These are phyloP conservation scores for Buceros bicornis DNA, from an alignment of 2,797 vertebrate species.

Conservation along the genomic window DNA sequence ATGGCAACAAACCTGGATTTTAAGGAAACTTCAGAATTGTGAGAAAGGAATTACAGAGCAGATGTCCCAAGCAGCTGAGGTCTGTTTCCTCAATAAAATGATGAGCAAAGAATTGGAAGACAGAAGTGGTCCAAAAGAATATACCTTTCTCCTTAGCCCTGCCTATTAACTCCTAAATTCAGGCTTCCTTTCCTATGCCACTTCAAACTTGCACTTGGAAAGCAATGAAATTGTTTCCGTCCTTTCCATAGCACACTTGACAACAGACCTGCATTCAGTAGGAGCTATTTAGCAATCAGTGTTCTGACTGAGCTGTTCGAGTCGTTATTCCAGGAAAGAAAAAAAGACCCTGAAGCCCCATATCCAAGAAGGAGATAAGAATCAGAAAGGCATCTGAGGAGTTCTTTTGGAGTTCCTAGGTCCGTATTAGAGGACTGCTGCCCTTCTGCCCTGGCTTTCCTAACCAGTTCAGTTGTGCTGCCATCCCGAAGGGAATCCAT, in stretches of 20 bases:
- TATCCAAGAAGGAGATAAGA: neutral
- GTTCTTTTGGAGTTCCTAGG: neutral
- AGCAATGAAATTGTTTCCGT: conserved; percentile 5
- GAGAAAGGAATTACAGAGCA: neutral
- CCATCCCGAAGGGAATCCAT: neutral
- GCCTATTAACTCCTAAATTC: neutral
- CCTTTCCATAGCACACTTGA: neutral
- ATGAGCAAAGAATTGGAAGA: neutral
- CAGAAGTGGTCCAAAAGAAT: neutral
- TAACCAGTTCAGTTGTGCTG: neutral
- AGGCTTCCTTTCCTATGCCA: neutral
- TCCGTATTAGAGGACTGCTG: neutral
- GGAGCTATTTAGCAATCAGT: neutral
- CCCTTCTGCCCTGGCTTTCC: neutral
- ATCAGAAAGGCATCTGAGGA: neutral
- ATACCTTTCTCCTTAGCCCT: neutral
- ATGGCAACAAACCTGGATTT: conserved; percentile 17
- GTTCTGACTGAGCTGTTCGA: neutral
- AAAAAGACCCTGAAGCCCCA: neutral
- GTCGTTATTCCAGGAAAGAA: neutral
- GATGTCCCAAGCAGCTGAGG: neutral
- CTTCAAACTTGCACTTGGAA: neutral
- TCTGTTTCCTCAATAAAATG: conserved; percentile 2
- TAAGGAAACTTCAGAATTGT: neutral
- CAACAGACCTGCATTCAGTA: conserved; percentile 16